Conservation (phyloP, 1,140 invertebrate genomes). For the Pseudomyrmex gracilis region DNA sequence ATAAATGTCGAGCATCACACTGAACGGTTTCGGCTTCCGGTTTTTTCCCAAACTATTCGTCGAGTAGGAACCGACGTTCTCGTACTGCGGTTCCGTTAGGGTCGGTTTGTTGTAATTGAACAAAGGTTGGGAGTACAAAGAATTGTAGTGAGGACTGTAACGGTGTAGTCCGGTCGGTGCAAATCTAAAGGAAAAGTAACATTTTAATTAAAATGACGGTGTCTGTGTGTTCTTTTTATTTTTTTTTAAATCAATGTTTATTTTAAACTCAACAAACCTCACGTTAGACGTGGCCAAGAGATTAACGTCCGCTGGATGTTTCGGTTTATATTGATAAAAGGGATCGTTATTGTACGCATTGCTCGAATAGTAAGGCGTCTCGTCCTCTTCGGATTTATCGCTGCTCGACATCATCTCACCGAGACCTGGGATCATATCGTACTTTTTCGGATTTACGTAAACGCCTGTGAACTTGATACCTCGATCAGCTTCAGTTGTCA, state of each 20-base stretch:
- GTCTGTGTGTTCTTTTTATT: too few species aligned
- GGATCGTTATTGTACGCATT: slow-evolving; percentile 79
- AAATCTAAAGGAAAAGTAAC: slow-evolving; percentile 73
- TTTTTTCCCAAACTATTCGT: slow-evolving; percentile 70
- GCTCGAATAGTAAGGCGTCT: slow-evolving; percentile 59
- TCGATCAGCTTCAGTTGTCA: slow-evolving; percentile 76
- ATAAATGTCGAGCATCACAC: slow-evolving; percentile 85
- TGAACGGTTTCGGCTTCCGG: slow-evolving; percentile 83
- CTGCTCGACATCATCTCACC: slow-evolving; percentile 73
- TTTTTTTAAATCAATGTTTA: background rate
- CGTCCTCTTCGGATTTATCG: slow-evolving; percentile 73
- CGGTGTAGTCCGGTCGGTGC: slow-evolving; percentile 78
- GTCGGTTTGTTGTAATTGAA: slow-evolving; percentile 67
- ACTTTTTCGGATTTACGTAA: slow-evolving; percentile 82
- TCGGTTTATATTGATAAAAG: slow-evolving; percentile 85
- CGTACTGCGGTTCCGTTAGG: slow-evolving; percentile 57
- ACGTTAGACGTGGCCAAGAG: slow-evolving; percentile 84
- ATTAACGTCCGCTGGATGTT: slow-evolving; percentile 86
- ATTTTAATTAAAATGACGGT: slow-evolving; percentile 11
- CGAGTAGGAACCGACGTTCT: slow-evolving; percentile 67
- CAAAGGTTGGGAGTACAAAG: slow-evolving; percentile 71
- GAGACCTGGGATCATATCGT: slow-evolving; percentile 70
- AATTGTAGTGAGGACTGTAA: slow-evolving; percentile 78
- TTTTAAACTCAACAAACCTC: slow-evolving; percentile 74
- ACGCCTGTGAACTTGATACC: slow-evolving; percentile 83